Percentiles rank a stretch among this genome's conserved stretches.
Evolutionary conservation across 2,888 invertebrate genomes (phyloP).

Genomic region (Epinotia nisella): DNA sequence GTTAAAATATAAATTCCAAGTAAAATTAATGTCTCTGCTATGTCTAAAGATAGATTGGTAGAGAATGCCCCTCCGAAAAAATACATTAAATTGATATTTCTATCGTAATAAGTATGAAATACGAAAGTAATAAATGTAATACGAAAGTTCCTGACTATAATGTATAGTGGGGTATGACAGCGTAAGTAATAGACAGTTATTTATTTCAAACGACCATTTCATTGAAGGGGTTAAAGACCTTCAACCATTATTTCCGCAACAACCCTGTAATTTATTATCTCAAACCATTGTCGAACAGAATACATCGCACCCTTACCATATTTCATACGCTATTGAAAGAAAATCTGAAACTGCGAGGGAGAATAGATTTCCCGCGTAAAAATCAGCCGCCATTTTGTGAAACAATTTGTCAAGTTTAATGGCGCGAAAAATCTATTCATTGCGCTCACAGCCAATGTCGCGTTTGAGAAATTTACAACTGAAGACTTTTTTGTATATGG

Average conservation of each 20-base stretch:
- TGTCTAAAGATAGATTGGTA: no score
- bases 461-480: constrained; percentile 56
- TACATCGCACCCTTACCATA: constrained; percentile 67
- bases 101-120: neutral
- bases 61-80: neutral
- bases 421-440: constrained; percentile 85
- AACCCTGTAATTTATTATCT: constrained; percentile 51
- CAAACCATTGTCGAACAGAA: constrained; percentile 71
- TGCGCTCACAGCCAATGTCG: constrained; percentile 56
- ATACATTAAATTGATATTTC: neutral
- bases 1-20: neutral
- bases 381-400: constrained; percentile 76
- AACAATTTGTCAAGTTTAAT: constrained; percentile 86
- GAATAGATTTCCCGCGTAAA: constrained; percentile 75
- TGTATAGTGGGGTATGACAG: constrained; percentile 12
- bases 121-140: constrained; percentile 7
- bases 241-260: constrained; percentile 53
- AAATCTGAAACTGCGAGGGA: constrained; percentile 68
- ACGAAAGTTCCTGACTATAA: neutral
- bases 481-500: constrained; percentile 51
- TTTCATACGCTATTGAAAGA: constrained; percentile 75
- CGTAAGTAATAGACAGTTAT: constrained; percentile 10
- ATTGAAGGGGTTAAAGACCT: constrained; percentile 35
- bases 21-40: no score
- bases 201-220: constrained; percentile 23